Conservation (phyloP, 2,888 invertebrate genomes). For the Drosophila mayaguana region DNA sequence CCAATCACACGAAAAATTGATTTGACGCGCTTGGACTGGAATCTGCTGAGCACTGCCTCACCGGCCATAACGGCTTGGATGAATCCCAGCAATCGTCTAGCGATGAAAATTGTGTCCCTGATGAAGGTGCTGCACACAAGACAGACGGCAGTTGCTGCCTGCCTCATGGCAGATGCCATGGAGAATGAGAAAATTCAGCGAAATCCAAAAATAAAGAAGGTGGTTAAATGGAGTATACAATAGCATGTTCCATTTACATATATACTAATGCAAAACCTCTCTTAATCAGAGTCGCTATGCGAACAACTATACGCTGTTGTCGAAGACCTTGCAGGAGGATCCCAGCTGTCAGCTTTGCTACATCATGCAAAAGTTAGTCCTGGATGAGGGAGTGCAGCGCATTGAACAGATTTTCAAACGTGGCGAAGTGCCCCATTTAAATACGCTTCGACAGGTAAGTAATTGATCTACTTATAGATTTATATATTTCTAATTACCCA, state of each 20-base stretch:
- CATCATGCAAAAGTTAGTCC: conserved; percentile 93
- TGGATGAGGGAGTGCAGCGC: conserved; percentile 90
- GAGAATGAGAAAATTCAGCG: conserved; percentile 91
- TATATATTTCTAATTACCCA: neutral
- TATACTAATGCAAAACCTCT: neutral
- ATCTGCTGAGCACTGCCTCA: conserved; percentile 96
- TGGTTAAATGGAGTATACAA: conserved; percentile 26
- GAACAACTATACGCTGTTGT: conserved; percentile 93
- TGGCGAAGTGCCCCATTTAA: conserved; percentile 93
- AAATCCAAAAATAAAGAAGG: conserved; percentile 84
- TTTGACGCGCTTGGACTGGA: conserved; percentile 98
- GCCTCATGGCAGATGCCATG: conserved; percentile 97
- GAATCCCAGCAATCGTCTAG: conserved; percentile 96
- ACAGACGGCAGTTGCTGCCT: conserved; percentile 95
- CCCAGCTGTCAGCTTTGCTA: conserved; percentile 97
- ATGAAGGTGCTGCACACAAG: conserved; percentile 92
- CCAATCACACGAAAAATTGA: conserved; percentile 97
- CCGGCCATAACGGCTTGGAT: conserved; percentile 99
- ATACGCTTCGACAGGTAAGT: conserved; percentile 92
- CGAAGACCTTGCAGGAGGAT: conserved; percentile 96
- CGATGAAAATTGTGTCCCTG: conserved; percentile 93
- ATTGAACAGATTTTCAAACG: conserved; percentile 94
- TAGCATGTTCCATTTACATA: neutral
- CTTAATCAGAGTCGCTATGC: conserved; percentile 91
- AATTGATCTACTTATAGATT: neutral